Evolutionary conservation across 2,113 vertebrate genomes (phyloP).

Genomic region (Emydocephalus ijimae): DNA sequence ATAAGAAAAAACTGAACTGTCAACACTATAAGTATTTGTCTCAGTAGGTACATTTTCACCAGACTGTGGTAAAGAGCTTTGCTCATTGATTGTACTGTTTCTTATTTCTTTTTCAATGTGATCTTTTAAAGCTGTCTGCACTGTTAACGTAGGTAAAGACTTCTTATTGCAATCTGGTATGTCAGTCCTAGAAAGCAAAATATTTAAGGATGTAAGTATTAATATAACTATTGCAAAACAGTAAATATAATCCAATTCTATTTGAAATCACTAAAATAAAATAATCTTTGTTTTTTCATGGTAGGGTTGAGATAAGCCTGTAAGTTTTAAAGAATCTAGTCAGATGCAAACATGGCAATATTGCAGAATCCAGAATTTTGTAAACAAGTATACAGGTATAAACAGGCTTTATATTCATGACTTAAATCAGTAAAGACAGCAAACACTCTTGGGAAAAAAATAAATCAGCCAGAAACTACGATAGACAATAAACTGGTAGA

Average conservation of each 20-base stretch:
- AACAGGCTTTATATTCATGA: neutral
- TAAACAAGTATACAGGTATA: neutral
- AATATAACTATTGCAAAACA: neutral
- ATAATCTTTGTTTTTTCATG: neutral
- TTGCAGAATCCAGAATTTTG: neutral
- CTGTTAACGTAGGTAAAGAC: slow-evolving; percentile 32
- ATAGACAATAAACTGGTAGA: neutral
- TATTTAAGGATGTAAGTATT: neutral
- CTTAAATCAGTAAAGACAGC: neutral
- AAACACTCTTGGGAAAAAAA: neutral
- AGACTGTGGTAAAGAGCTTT: slow-evolving; percentile 41
- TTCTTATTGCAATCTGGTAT: slow-evolving; percentile 54
- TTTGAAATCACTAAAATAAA: neutral
- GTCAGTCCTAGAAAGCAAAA: slow-evolving; percentile 53
- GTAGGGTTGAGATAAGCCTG: neutral
- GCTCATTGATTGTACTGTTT: slow-evolving; percentile 30
- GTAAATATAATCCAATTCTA: neutral
- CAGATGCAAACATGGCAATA: neutral
- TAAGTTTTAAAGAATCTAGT: neutral
- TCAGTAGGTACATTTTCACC: slow-evolving; percentile 51
- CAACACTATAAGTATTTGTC: neutral
- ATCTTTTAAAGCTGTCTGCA: slow-evolving; percentile 54
- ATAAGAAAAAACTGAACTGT: neutral
- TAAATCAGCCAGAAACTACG: neutral
- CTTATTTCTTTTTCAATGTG: slow-evolving; percentile 46